Conservation (phyloP, 2,797 vertebrate species). For the Vipera latastei region DNA sequence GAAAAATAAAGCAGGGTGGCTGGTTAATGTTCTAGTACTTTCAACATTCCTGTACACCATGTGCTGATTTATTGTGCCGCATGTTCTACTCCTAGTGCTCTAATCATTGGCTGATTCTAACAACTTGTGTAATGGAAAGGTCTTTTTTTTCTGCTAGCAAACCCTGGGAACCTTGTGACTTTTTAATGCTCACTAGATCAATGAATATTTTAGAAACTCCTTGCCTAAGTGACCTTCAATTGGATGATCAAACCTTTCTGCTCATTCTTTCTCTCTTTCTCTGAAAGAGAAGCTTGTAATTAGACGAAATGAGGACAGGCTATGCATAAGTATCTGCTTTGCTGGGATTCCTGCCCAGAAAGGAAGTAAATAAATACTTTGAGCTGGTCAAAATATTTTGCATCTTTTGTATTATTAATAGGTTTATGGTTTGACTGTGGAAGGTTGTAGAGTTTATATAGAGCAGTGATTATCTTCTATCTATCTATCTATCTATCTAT, state of each 20-base stretch:
- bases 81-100: conserved; percentile 24
- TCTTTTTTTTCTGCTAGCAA: conserved; percentile 7
- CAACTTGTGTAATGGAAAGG: conserved; percentile 41
- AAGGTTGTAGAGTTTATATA: conserved; percentile 28
- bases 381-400: conserved; percentile 59
- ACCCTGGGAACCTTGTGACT: conserved; percentile 54
- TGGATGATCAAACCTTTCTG: conserved; percentile 65
- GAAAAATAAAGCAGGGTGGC: background rate
- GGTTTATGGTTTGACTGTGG: conserved; percentile 33
- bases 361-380: conserved; percentile 66
- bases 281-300: conserved; percentile 70
- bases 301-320: conserved; percentile 76
- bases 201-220: conserved; percentile 54
- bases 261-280: conserved; percentile 53
- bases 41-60: conserved; percentile 39
- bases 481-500: background rate
- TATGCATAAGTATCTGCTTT: conserved; percentile 73
- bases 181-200: conserved; percentile 50
- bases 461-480: background rate
- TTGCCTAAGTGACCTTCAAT: conserved; percentile 71
- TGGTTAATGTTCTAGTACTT: conserved; percentile 31
- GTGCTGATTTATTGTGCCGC: conserved; percentile 41
- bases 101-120: conserved; percentile 22
- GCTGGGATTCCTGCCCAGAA: conserved; percentile 74
- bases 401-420: conserved; percentile 59